Percentiles rank a stretch among this genome's conserved stretches.
Conservation (phyloP, 1,140 invertebrate species). For the Drepana arcuata region DNA sequence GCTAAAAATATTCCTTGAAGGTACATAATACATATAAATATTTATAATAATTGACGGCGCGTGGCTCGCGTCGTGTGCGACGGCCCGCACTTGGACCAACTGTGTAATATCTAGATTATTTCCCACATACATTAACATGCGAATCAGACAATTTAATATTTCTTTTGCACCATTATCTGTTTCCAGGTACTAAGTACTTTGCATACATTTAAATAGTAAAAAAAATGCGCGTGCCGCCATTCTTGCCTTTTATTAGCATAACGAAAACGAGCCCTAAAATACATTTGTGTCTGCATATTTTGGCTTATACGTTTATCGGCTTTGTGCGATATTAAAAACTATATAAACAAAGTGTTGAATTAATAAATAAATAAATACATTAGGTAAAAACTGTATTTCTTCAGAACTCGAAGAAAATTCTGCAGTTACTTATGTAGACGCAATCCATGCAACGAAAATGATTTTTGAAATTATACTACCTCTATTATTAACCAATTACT, state of each 20-base stretch:
- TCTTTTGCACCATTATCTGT: conserved; percentile 38
- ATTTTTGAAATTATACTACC: no score
- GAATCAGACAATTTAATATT: conserved; percentile 46
- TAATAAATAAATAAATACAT: no score
- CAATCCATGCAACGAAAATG: no score
- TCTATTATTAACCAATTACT: no score
- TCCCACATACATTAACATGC: conserved; percentile 53
- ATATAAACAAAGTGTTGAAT: no score
- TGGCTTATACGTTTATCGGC: no score
- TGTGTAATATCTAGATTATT: conserved; percentile 22
- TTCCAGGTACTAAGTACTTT: conserved; percentile 46
- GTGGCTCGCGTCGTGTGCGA: conserved; percentile 23
- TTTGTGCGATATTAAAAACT: no score
- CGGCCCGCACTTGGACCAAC: conserved; percentile 23
- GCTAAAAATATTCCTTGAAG: neutral
- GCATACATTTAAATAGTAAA: conserved; percentile 47
- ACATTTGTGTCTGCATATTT: conserved; percentile 16
- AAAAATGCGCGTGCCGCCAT: conserved; percentile 45
- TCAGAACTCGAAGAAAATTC: no score
- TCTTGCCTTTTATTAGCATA: conserved; percentile 45
- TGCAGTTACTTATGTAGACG: no score
- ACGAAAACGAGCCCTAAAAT: conserved; percentile 20
- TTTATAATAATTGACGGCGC: conserved; percentile 26
- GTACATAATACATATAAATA: conserved; percentile 11
- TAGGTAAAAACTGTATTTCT: no score